Conservation (phyloP, 2,888 invertebrate species). For the Drosophila lacicola region DNA sequence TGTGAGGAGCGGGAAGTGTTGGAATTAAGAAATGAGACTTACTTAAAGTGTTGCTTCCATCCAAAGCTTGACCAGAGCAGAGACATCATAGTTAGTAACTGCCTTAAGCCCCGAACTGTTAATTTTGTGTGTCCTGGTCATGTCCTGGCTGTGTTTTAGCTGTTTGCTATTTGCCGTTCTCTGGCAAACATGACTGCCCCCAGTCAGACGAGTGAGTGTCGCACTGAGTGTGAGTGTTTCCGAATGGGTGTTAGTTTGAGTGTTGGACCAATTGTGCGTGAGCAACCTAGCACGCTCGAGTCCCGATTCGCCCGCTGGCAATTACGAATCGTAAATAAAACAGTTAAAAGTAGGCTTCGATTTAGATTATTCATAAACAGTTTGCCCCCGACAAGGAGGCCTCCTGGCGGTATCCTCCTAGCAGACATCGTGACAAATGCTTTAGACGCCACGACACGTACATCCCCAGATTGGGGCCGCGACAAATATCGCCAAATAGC, state of each 20-base stretch:
- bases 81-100: background rate
- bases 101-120: slow-evolving; percentile 3
- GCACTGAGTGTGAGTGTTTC: background rate
- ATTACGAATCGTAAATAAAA: slow-evolving; percentile 3
- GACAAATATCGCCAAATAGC: background rate
- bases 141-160: slow-evolving; percentile 9
- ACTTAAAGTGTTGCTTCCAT: background rate
- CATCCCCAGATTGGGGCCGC: background rate
- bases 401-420: background rate
- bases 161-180: background rate
- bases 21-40: background rate
- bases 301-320: background rate
- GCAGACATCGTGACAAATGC: slow-evolving; percentile 18
- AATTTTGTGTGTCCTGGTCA: slow-evolving; percentile 18
- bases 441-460: slow-evolving; percentile 25
- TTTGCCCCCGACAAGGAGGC: background rate
- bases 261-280: slow-evolving; percentile 40
- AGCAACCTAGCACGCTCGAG: slow-evolving; percentile 3
- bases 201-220: background rate
- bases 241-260: slow-evolving; percentile 1
- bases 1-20: background rate
- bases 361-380: slow-evolving; percentile 22
- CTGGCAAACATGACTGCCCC: background rate
- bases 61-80: background rate
- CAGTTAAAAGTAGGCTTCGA: slow-evolving; percentile 6